These are phyloP conservation scores for Styela clava DNA, from an alignment of 23 tunicate species.

Conservation along the genomic window DNA sequence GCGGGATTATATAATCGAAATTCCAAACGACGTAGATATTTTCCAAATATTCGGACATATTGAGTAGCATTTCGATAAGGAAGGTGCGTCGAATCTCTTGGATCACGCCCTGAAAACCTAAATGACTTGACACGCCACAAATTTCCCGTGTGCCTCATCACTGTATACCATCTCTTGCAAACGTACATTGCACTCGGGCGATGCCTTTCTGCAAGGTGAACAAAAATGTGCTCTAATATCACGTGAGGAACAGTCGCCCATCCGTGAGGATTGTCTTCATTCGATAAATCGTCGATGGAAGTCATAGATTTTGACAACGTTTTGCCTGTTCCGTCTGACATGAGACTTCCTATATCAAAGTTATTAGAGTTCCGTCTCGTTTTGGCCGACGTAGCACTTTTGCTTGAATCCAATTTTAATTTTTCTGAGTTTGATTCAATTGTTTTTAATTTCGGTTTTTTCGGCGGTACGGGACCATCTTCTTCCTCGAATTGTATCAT, in stretches of 20 bases:
- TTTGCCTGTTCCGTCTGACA: too few relatives aligned
- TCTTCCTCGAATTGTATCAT: too few relatives aligned
- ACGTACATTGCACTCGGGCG: slow-evolving; percentile 67
- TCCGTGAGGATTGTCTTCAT: not conserved
- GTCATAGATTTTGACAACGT: slow-evolving; percentile 4
- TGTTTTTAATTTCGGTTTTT: not conserved
- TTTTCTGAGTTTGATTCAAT: not conserved
- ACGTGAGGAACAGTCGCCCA: slow-evolving; percentile 86
- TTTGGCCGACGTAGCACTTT: not conserved
- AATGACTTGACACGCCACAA: slow-evolving; percentile 75
- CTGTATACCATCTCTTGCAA: slow-evolving; percentile 89
- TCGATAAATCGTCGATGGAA: not conserved
- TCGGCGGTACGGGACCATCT: not conserved
- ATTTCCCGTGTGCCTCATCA: slow-evolving; percentile 63
- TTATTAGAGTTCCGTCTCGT: too few relatives aligned
- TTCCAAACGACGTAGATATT: slow-evolving; percentile 53
- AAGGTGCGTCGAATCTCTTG: slow-evolving; percentile 60
- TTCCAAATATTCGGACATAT: slow-evolving; percentile 68
- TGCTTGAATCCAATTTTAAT: not conserved
- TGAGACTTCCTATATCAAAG: too few relatives aligned
- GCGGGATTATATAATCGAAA: slow-evolving; percentile 85
- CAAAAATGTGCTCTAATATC: slow-evolving; percentile 48
- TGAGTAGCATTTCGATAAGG: slow-evolving; percentile 81
- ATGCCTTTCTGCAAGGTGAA: slow-evolving; percentile 43
- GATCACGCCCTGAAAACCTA: slow-evolving; percentile 86